These are phyloP conservation scores for Eurytoma californica DNA, from an alignment of 2,888 invertebrate genomes.

Conservation along the genomic window DNA sequence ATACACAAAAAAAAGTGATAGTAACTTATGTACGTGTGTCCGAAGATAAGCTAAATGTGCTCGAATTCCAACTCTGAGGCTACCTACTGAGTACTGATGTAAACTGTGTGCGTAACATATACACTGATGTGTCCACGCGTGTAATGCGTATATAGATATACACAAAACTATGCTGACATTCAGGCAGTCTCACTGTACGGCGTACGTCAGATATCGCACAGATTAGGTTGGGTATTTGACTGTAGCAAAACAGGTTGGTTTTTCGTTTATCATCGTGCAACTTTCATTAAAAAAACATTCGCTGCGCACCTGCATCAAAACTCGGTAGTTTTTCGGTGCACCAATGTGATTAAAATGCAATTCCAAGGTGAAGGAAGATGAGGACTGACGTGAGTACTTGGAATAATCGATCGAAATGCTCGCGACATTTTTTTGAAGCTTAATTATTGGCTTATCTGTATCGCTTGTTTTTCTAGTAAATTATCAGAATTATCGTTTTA, in stretches of 20 bases:
- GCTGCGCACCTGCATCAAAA: not conserved
- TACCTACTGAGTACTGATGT: too few relatives aligned
- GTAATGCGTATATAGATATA: too few relatives aligned
- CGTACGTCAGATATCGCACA: not conserved
- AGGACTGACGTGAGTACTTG: slow-evolving; percentile 30
- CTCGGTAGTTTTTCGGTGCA: not conserved
- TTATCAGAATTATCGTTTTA: not conserved
- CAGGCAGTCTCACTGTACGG: too few relatives aligned
- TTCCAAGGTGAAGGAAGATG: slow-evolving; percentile 11
- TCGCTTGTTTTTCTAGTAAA: not conserved
- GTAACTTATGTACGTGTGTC: too few relatives aligned
- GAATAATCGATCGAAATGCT: not conserved
- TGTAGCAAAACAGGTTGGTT: slow-evolving; percentile 38
- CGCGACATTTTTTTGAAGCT: not conserved
- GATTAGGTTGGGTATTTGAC: slow-evolving; percentile 33
- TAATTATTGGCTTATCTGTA: not conserved
- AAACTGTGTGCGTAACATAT: too few relatives aligned
- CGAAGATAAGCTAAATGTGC: too few relatives aligned
- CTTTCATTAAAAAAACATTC: slow-evolving; percentile 21
- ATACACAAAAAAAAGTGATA: too few relatives aligned
- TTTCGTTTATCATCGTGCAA: slow-evolving; percentile 28
- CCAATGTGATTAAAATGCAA: slow-evolving; percentile 4
- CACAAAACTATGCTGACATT: too few relatives aligned
- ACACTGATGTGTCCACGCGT: too few relatives aligned
- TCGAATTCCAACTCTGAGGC: too few relatives aligned